A percentile compares a stretch with the other conserved stretches of the same genome.
phyloP scores from a whole-genome alignment of 2,113 vertebrate species.

The Aramus guarauna region DNA sequence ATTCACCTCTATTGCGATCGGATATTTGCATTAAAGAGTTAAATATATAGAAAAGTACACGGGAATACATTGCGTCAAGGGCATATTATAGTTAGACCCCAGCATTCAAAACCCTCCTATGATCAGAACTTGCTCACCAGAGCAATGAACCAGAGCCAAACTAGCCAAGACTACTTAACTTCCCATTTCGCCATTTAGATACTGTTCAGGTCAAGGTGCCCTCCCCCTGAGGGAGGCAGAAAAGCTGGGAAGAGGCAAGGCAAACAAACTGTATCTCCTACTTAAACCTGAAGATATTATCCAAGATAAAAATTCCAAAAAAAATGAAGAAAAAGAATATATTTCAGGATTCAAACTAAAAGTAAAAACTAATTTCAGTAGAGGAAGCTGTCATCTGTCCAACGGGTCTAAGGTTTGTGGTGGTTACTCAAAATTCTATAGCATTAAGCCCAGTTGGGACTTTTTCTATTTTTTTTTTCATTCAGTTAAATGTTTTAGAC shows the following conservation, averaged over 20 bases:
- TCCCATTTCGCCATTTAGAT: background rate
- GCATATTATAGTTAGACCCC: background rate
- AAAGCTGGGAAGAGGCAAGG: background rate
- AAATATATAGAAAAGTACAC: constrained; percentile 26
- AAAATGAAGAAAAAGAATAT: background rate
- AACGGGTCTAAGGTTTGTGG: background rate
- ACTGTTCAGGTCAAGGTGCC: background rate
- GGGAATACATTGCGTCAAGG: background rate
- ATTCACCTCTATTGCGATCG: background rate
- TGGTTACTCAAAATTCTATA: background rate
- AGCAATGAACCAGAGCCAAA: background rate
- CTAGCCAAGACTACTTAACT: background rate
- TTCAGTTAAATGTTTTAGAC: constrained; percentile 1
- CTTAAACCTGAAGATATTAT: background rate
- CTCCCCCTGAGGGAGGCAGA: background rate
- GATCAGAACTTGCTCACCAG: background rate
- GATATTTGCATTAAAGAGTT: background rate
- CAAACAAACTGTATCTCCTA: background rate
- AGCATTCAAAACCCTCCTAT: background rate
- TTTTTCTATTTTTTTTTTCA: background rate
- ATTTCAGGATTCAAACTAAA: background rate
- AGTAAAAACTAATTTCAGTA: background rate
- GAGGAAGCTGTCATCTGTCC: background rate
- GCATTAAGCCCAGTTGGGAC: background rate
- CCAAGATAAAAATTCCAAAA: background rate